Base-by-base conservation (phyloP, 2,113 vertebrate genomes). In the Odontesthes bonariensis region DNA sequence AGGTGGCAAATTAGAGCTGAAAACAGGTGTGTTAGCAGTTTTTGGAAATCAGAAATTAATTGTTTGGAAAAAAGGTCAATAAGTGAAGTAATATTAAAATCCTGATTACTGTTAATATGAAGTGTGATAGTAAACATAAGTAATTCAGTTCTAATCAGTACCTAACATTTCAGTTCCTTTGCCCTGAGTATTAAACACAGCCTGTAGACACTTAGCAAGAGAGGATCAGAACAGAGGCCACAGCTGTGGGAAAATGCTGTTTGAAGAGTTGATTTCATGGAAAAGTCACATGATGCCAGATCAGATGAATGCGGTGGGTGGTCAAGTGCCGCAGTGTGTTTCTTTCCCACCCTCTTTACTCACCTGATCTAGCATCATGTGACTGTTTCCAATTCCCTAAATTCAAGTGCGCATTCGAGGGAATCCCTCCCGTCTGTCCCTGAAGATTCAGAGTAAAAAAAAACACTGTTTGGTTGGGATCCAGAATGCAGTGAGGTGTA, bases 21-120 rank as follows among this genome's bases (percentile, higher is more conserved):
- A 64, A 70, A 57, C 67, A 70, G 53, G 67, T 77, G 67, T 53
- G 12, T 11, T 14, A 5, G 31, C n/a, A 19, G 16, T 12, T 55
- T 12, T n/a, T n/a, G n/a, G 19, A 47, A 23, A 62, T 9, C 2
- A 27, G 3, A 27, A 27, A 27, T 27, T 27, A 27, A 27, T 27
- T 27, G 1, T 27, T 27, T 1, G 8, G 33, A 22, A 23, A 42
- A 8, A 42, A 14, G 35, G 10, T 38, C 35, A 1, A 38, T 38
- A 8, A 38, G 35, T 10, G 27, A 27, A 27, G 27, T 27, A 27
- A 38, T 38, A 10, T 38, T 6, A 3, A 2, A 38, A 38, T 8
- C 35, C 10, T 38, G 6, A 8, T 38, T 38, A 8, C 19, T 49
- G 16, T 49, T 49, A 49, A 49, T n/a, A 49, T 1, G 19, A 49